Percentiles rank a stretch among this genome's conserved stretches.
Conservation (phyloP, 2,888 invertebrate genomes). For the Cheiracanthium punctorium region DNA sequence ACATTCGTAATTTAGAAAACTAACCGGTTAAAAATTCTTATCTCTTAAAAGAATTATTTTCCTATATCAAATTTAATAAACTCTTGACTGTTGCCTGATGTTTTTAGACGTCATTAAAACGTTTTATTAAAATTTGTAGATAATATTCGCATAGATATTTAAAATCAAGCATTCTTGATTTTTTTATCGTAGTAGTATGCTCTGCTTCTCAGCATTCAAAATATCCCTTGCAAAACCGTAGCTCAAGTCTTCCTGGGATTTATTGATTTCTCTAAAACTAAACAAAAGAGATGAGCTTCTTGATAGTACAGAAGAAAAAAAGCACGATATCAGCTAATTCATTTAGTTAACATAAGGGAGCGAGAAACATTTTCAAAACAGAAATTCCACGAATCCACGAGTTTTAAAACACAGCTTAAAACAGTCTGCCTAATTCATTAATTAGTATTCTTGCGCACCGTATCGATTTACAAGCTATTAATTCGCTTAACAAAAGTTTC, state of each 20-base stretch:
- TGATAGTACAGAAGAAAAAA: not conserved
- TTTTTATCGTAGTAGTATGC: too few relatives aligned
- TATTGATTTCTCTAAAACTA: constrained; percentile 20
- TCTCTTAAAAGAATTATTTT: too few relatives aligned
- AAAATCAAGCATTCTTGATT: too few relatives aligned
- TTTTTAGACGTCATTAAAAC: too few relatives aligned
- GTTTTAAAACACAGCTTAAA: not conserved
- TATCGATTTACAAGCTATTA: constrained; percentile 17
- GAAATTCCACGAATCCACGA: not conserved
- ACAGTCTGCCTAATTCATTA: constrained; percentile 17
- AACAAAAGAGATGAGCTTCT: not conserved
- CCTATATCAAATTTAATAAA: too few relatives aligned
- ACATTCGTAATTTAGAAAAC: too few relatives aligned
- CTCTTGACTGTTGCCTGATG: too few relatives aligned
- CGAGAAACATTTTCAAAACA: constrained; percentile 7
- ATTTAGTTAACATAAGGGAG: constrained; percentile 14
- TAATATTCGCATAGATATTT: too few relatives aligned
- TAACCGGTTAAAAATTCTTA: too few relatives aligned
- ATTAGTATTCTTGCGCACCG: constrained; percentile 24
- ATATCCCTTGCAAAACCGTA: not conserved
- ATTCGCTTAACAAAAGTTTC: not conserved
- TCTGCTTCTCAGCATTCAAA: too few relatives aligned
- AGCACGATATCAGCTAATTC: not conserved
- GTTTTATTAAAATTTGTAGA: too few relatives aligned
- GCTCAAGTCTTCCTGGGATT: not conserved